Percentiles rank a stretch among this genome's conserved stretches.
These are phyloP conservation scores for Streblospio benedicti DNA, from an alignment of 1,140 invertebrate species.

Conservation along the genomic window DNA sequence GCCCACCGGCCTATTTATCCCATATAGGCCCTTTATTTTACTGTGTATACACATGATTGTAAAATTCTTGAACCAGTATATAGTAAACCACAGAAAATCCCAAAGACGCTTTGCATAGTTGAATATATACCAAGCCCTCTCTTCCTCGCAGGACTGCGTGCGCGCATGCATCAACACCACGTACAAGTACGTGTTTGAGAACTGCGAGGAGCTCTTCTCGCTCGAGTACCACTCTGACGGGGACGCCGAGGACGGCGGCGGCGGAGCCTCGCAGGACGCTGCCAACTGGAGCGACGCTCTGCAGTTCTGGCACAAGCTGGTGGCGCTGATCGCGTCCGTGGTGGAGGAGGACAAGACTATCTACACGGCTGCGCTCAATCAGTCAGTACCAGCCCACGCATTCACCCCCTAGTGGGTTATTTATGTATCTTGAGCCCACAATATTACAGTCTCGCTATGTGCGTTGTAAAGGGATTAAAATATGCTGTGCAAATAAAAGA, in stretches of 20 bases:
- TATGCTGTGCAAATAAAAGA: too few species aligned
- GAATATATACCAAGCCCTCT: constrained; percentile 91
- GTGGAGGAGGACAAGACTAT: constrained; percentile 98
- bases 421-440: too few species aligned
- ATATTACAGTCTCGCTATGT: too few species aligned
- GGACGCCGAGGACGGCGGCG: constrained; percentile 22
- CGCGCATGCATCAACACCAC: constrained; percentile 95
- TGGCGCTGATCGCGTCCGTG: constrained; percentile 93
- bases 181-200: constrained; percentile 97
- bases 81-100: too few species aligned
- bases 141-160: constrained; percentile 97
- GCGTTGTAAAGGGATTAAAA: too few species aligned
- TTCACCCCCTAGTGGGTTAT: too few species aligned
- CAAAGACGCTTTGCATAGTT: too few species aligned
- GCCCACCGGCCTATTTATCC: too few species aligned
- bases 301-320: constrained; percentile 97
- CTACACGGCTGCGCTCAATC: constrained; percentile 96
- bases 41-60: too few species aligned
- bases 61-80: too few species aligned
- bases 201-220: constrained; percentile 90
- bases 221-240: constrained; percentile 73
- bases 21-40: too few species aligned
- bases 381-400: too few species aligned
- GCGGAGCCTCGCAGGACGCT: constrained; percentile 24
- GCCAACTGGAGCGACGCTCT: constrained; percentile 55